Evolutionary conservation across 1,140 invertebrate species (phyloP).

Genomic region (Drosophila melanogaster): DNA sequence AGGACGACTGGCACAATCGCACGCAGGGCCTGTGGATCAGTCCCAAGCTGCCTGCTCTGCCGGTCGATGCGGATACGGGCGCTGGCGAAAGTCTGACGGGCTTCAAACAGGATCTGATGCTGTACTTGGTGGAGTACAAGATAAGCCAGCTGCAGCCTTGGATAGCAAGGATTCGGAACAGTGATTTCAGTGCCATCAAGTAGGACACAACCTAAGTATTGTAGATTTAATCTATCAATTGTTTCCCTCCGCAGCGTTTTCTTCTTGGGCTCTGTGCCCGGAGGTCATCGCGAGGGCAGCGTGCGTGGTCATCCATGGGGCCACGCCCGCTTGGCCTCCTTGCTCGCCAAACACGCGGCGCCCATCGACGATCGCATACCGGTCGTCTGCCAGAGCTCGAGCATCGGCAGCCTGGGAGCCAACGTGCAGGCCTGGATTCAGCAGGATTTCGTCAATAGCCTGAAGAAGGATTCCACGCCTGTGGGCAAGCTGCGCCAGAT

Average conservation of each 20-base stretch:
- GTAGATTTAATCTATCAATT: neutral
- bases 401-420: constrained; percentile 93
- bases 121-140: constrained; percentile 92
- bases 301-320: constrained; percentile 88
- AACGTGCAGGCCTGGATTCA: constrained; percentile 89
- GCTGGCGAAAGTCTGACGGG: constrained; percentile 92
- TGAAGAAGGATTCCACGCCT: constrained; percentile 85
- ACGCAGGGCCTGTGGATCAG: constrained; percentile 97
- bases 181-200: constrained; percentile 93
- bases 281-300: constrained; percentile 87
- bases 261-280: constrained; percentile 93
- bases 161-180: constrained; percentile 89
- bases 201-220: constrained; percentile 81
- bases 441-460: constrained; percentile 88
- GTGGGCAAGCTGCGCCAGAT: constrained; percentile 68
- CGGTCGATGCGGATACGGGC: constrained; percentile 85
- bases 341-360: constrained; percentile 88
- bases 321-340: constrained; percentile 88
- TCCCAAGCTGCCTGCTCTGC: constrained; percentile 89
- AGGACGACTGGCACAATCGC: constrained; percentile 96
- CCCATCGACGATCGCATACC: constrained; percentile 85
- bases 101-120: constrained; percentile 94
- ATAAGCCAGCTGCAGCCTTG: constrained; percentile 89
- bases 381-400: constrained; percentile 93
- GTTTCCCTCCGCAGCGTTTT: constrained; percentile 88